Conservation (phyloP, 2,113 vertebrate genomes). For the Hirundichthys speculiger region DNA sequence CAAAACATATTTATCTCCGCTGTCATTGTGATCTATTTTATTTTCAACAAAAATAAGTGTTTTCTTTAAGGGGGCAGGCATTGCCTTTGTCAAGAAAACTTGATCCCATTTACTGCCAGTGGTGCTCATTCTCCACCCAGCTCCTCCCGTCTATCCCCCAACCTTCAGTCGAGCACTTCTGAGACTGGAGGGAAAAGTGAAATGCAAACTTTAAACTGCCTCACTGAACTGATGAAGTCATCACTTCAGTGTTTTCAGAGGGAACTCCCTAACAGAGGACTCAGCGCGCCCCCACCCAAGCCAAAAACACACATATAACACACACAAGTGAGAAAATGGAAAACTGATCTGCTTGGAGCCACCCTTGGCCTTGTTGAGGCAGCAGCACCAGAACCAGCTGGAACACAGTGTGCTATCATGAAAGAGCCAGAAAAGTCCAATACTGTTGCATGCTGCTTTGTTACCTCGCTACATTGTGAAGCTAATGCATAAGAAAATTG, state of each 20-base stretch:
- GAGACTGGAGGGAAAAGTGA: conserved; percentile 60
- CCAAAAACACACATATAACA: conserved; percentile 36
- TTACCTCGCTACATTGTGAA: conserved; percentile 41
- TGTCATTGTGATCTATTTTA: neutral
- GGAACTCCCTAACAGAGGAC: conserved; percentile 76
- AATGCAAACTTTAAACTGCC: conserved; percentile 62
- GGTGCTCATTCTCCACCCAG: conserved; percentile 50
- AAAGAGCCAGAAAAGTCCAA: conserved; percentile 49
- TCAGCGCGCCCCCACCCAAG: conserved; percentile 56
- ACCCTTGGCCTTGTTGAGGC: conserved; percentile 63
- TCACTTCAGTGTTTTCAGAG: conserved; percentile 68
- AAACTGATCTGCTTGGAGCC: conserved; percentile 70
- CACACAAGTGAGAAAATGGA: conserved; percentile 74
- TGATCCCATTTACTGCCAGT: conserved; percentile 24
- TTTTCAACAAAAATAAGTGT: conserved; percentile 3
- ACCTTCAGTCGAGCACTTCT: conserved; percentile 38
- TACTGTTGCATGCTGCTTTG: conserved; percentile 39
- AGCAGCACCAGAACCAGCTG: conserved; percentile 65
- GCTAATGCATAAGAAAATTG: conserved; percentile 12
- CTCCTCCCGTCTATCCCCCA: conserved; percentile 41
- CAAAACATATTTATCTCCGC: too few relatives aligned
- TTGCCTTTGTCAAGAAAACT: conserved; percentile 28
- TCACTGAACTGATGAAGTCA: conserved; percentile 73
- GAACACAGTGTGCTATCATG: conserved; percentile 59
- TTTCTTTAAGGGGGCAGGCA: conserved; percentile 23